Evolutionary conservation across 2,113 vertebrate species (phyloP).

Genomic region (Myotis brandtii): DNA sequence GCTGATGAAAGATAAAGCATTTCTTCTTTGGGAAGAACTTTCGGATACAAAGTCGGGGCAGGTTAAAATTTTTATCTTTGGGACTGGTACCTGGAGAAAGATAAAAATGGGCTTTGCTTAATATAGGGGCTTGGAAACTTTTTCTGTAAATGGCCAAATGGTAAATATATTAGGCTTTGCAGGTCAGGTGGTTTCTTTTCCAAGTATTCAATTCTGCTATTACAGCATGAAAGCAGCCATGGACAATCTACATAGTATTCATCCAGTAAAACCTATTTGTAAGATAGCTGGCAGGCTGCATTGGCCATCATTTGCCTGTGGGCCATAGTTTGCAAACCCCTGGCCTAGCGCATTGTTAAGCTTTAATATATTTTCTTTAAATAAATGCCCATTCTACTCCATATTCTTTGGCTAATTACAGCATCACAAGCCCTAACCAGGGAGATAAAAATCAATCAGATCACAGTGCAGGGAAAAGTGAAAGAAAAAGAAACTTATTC

Average conservation of each 20-base stretch:
- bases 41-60: conserved; percentile 70
- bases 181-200: neutral
- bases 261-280: neutral
- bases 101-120: neutral
- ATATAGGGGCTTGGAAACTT: neutral
- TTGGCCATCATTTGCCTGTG: neutral
- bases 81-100: conserved; percentile 25
- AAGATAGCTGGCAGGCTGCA: neutral
- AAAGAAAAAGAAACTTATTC: neutral
- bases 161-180: neutral
- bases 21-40: conserved; percentile 79
- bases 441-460: neutral
- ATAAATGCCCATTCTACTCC: neutral
- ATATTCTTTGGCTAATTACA: neutral
- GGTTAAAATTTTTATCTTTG: conserved; percentile 44
- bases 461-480: neutral
- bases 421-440: neutral
- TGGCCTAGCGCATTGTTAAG: neutral
- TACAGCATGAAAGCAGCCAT: neutral
- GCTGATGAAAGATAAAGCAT: conserved; percentile 79
- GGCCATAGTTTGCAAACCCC: neutral
- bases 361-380: neutral
- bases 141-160: neutral
- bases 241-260: neutral
- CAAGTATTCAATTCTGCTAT: neutral